Evolutionary conservation across 2,888 invertebrate genomes (phyloP).

Genomic region (Calephelis perditalis): DNA sequence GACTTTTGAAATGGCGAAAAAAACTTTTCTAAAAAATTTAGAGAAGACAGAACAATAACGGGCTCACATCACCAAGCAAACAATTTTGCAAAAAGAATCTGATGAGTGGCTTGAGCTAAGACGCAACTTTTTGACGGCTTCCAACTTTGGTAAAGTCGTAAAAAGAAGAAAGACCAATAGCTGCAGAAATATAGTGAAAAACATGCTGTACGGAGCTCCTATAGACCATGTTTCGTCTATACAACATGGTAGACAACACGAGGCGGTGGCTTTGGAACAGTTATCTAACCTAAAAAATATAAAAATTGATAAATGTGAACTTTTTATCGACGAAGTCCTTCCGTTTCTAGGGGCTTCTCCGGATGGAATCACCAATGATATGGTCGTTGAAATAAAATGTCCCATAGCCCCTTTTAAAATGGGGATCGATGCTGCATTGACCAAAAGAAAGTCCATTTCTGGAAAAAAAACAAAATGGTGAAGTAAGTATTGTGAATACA

Average conservation of each 20-base stretch:
- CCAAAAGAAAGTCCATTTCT: slow-evolving; percentile 1
- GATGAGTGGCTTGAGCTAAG: slow-evolving; percentile 25
- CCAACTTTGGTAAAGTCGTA: slow-evolving; percentile 25
- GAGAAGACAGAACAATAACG: slow-evolving; percentile 16
- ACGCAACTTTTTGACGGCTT: slow-evolving; percentile 22
- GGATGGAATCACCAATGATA: slow-evolving; percentile 11
- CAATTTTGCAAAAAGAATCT: slow-evolving; percentile 22
- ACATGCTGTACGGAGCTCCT: not conserved
- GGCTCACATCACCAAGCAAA: slow-evolving; percentile 17
- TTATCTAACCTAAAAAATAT: slow-evolving; percentile 9
- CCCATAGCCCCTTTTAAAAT: not conserved
- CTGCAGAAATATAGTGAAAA: not conserved
- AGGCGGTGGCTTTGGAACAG: slow-evolving; percentile 14
- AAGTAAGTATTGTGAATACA: not conserved
- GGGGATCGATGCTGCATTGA: not conserved
- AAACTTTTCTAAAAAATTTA: slow-evolving; percentile 18
- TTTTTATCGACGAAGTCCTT: slow-evolving; percentile 13
- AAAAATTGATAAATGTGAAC: slow-evolving; percentile 14
- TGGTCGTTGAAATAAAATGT: slow-evolving; percentile 7
- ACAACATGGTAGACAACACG: slow-evolving; percentile 14
- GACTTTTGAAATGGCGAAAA: slow-evolving; percentile 12
- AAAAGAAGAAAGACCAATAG: slow-evolving; percentile 16
- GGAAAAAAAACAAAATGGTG: not conserved
- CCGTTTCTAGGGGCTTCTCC: slow-evolving; percentile 16
- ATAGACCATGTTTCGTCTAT: not conserved